These are phyloP conservation scores for Hemithea aestivaria DNA, from an alignment of 2,888 invertebrate genomes.

Conservation along the genomic window DNA sequence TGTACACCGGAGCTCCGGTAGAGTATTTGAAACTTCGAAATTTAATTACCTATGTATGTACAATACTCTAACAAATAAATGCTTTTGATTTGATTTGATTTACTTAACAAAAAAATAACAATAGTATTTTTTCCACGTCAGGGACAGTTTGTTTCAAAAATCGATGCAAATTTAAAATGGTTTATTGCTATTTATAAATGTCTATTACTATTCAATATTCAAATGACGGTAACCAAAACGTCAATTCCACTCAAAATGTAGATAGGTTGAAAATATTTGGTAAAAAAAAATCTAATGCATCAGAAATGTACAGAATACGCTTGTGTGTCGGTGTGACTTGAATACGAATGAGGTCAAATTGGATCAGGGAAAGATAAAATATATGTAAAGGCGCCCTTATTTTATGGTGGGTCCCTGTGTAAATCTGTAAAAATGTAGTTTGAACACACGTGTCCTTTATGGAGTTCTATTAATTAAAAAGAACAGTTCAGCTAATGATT, in stretches of 20 bases:
- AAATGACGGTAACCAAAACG: slow-evolving; percentile 22
- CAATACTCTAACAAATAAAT: too few species aligned
- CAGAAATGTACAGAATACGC: slow-evolving; percentile 64
- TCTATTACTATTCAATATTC: slow-evolving; percentile 27
- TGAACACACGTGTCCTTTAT: too few species aligned
- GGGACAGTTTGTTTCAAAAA: too few species aligned
- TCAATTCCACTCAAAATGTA: slow-evolving; percentile 23
- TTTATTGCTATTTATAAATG: too few species aligned
- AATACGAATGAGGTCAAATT: slow-evolving; percentile 73
- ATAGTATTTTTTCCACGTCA: too few species aligned
- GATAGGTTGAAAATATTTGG: slow-evolving; percentile 31
- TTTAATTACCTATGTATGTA: too few species aligned
- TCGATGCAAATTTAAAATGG: slow-evolving; percentile 17
- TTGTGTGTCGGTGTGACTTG: slow-evolving; percentile 57
- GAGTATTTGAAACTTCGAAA: too few species aligned
- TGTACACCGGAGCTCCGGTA: too few species aligned
- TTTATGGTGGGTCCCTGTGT: slow-evolving; percentile 24
- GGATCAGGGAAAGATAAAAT: slow-evolving; percentile 62
- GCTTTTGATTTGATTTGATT: too few species aligned
- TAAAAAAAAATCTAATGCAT: slow-evolving; percentile 60
- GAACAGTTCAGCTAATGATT: too few species aligned
- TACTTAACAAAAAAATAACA: too few species aligned
- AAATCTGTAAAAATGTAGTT: slow-evolving; percentile 5
- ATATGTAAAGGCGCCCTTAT: slow-evolving; percentile 37
- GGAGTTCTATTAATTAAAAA: too few species aligned